phyloP scores from a whole-genome alignment of 2,113 vertebrate genomes.

The Cinclus cinclus region DNA sequence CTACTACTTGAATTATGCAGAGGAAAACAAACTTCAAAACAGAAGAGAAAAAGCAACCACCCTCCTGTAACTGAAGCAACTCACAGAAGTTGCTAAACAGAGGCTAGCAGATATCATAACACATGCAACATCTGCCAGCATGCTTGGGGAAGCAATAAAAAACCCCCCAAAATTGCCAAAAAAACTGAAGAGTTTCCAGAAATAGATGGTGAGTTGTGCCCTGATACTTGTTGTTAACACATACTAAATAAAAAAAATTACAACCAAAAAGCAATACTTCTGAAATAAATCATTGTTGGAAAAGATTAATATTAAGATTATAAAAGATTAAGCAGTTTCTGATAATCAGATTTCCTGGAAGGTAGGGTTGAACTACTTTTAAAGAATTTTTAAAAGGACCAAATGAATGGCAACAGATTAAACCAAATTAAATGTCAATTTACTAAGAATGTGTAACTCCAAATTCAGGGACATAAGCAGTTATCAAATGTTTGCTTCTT shows the following conservation, averaged over 20 bases:
- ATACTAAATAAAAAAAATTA: neutral
- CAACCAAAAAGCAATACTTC: neutral
- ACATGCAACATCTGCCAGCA: neutral
- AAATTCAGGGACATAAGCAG: neutral
- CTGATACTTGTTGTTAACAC: neutral
- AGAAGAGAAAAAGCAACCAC: neutral
- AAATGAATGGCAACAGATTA: neutral
- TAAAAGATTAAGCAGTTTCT: neutral
- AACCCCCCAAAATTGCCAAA: neutral
- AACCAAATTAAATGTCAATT: neutral
- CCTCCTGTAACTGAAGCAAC: neutral
- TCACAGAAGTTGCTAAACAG: neutral
- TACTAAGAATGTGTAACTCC: neutral
- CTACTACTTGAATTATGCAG: neutral
- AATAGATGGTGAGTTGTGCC: neutral
- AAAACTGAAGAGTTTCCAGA: neutral
- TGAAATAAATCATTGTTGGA: neutral
- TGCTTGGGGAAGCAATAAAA: neutral
- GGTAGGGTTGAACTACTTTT: neutral
- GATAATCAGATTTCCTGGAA: neutral
- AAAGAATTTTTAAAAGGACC: neutral
- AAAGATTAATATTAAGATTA: neutral
- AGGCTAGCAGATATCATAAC: neutral
- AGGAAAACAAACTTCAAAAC: neutral
- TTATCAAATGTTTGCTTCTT: neutral